Evolutionary conservation across 1,140 invertebrate genomes (phyloP).

Genomic region (Drosophila repleta): DNA sequence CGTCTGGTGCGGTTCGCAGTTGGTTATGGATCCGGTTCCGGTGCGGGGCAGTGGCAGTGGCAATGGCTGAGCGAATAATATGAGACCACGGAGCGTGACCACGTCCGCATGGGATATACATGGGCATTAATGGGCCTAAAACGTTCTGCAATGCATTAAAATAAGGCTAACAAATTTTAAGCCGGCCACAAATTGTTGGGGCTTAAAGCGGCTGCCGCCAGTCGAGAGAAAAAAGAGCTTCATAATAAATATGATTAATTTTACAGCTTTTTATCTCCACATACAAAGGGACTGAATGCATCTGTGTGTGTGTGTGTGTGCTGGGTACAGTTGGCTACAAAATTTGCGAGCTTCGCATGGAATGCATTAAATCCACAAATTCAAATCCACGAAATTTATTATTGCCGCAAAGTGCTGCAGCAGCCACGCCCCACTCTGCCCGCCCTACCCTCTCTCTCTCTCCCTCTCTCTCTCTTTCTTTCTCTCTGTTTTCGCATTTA

Average conservation of each 20-base stretch:
- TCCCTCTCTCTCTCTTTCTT: no score
- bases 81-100: constrained; percentile 6
- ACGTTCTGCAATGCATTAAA: constrained; percentile 50
- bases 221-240: constrained; percentile 12
- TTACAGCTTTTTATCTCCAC: constrained; percentile 26
- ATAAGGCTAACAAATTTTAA: constrained; percentile 67
- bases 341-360: constrained; percentile 21
- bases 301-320: not conserved
- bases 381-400: constrained; percentile 58
- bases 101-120: constrained; percentile 31
- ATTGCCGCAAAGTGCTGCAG: constrained; percentile 2
- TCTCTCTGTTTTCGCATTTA: not conserved
- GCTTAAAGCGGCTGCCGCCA: constrained; percentile 47
- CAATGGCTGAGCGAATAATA: constrained; percentile 5
- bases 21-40: constrained; percentile 35
- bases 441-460: no score
- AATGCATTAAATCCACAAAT: constrained; percentile 42
- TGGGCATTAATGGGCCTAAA: constrained; percentile 37
- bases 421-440: not conserved
- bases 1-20: constrained; percentile 15
- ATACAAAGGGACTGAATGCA: not conserved
- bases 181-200: constrained; percentile 71
- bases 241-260: constrained; percentile 76
- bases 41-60: not conserved
- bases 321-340: constrained; percentile 50